phyloP scores from a whole-genome alignment of 37 sponge, comb jelly and placozoan genomes.

The Halisarca cf. caerulea region DNA sequence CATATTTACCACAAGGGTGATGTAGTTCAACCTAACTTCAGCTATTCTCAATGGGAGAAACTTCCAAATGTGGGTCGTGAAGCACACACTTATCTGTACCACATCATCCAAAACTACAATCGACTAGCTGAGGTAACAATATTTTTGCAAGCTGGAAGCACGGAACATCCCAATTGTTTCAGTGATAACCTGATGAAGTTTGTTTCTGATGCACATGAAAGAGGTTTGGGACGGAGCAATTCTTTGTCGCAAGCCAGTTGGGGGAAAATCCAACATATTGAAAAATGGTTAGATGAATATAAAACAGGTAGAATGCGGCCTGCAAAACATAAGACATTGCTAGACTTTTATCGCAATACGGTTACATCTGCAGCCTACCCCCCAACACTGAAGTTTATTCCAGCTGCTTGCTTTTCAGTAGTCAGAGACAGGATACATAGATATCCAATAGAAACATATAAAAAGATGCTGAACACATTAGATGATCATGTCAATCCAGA shows the following conservation, averaged over 20 bases:
- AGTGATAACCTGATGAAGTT: not conserved
- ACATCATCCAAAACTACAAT: slow-evolving; percentile 28
- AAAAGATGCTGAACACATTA: not conserved
- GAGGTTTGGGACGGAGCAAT: not conserved
- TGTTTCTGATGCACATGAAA: not conserved
- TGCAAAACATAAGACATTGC: not conserved
- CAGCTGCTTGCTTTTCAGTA: slow-evolving; percentile 7
- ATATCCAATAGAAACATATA: slow-evolving; percentile 9
- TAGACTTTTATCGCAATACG: not conserved
- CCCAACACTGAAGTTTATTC: not conserved
- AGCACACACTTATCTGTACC: slow-evolving; percentile 29
- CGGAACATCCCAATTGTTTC: not conserved
- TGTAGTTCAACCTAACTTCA: not conserved
- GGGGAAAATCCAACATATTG: not conserved
- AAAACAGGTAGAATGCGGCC: not conserved
- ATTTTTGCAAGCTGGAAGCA: slow-evolving; percentile 14
- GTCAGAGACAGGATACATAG: not conserved
- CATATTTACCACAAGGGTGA: slow-evolving; percentile 41
- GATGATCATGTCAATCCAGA: slow-evolving; percentile 13
- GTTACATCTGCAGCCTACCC: not conserved
- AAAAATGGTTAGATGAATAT: not conserved
- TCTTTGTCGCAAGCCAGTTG: too few species aligned
- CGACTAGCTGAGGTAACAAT: slow-evolving; percentile 10
- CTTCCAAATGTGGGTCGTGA: slow-evolving; percentile 38
- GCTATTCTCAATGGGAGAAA: slow-evolving; percentile 24